Percentiles rank a stretch among this genome's conserved stretches.
phyloP scores from a whole-genome alignment of 2,888 invertebrate genomes.

The Chrysolina americana region DNA sequence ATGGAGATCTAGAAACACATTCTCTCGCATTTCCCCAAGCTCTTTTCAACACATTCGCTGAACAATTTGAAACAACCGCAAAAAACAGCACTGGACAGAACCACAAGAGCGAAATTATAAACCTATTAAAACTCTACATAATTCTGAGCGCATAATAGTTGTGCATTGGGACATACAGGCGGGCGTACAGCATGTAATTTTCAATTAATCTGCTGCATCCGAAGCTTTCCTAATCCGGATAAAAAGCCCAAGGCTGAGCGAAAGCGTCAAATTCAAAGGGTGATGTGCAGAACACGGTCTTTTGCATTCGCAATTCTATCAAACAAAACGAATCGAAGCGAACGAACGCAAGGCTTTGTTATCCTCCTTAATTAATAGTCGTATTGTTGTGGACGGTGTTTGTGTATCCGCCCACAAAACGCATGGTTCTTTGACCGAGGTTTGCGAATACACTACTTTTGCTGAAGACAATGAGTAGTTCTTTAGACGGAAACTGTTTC shows the following conservation, averaged over 20 bases:
- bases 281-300: conserved; percentile 29
- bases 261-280: conserved; percentile 34
- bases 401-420: conserved; percentile 20
- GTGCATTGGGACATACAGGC: conserved; percentile 19
- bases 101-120: conserved; percentile 27
- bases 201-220: conserved; percentile 39
- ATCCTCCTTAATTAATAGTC: conserved; percentile 19
- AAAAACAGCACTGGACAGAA: conserved; percentile 14
- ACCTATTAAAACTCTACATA: conserved; percentile 30
- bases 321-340: conserved; percentile 17
- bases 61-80: neutral
- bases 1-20: neutral
- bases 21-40: conserved; percentile 1
- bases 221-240: conserved; percentile 35
- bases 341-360: conserved; percentile 16
- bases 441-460: neutral
- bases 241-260: conserved; percentile 35
- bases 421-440: conserved; percentile 17
- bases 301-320: conserved; percentile 33
- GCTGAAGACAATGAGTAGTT: conserved; percentile 3
- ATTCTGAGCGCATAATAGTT: conserved; percentile 26
- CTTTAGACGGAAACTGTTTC: neutral
- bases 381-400: conserved; percentile 13
- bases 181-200: conserved; percentile 38
- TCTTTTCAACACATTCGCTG: conserved; percentile 10